These are phyloP conservation scores for Neoascia interrupta DNA, from an alignment of 2,888 invertebrate species.

Conservation along the genomic window DNA sequence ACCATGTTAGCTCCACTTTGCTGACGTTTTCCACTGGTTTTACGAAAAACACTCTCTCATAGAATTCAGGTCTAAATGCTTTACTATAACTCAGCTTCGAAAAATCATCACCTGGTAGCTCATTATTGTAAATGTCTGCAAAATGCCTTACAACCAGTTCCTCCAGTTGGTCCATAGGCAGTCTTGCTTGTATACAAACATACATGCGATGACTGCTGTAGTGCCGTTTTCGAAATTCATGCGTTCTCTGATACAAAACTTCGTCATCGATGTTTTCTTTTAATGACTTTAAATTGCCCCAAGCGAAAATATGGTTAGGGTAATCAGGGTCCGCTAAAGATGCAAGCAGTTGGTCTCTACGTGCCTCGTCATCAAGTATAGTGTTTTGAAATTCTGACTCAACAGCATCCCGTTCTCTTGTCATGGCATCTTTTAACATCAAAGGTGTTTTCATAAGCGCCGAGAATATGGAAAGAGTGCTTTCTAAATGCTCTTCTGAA, in stretches of 20 bases:
- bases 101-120: slow-evolving; percentile 84
- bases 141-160: slow-evolving; percentile 82
- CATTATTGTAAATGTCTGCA: slow-evolving; percentile 85
- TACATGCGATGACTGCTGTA: slow-evolving; percentile 95
- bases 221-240: slow-evolving; percentile 87
- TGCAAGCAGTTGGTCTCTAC: slow-evolving; percentile 88
- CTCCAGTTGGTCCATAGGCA: slow-evolving; percentile 78
- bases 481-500: slow-evolving; percentile 87
- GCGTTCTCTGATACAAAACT: slow-evolving; percentile 84
- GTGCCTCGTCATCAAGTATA: slow-evolving; percentile 86
- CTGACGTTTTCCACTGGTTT: slow-evolving; percentile 87
- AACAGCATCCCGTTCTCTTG: slow-evolving; percentile 91
- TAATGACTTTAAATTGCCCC: slow-evolving; percentile 90
- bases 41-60: slow-evolving; percentile 83
- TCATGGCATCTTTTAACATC: slow-evolving; percentile 91
- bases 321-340: slow-evolving; percentile 85
- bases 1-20: slow-evolving; percentile 82
- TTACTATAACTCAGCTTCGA: slow-evolving; percentile 76
- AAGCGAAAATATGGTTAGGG: slow-evolving; percentile 88
- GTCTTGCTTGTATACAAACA: slow-evolving; percentile 86
- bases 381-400: slow-evolving; percentile 94
- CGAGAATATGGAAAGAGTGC: slow-evolving; percentile 90
- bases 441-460: slow-evolving; percentile 93
- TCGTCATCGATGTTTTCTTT: slow-evolving; percentile 85
- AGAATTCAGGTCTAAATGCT: slow-evolving; percentile 76